These are phyloP conservation scores for Drosophila planitibia DNA, from an alignment of 2,888 invertebrate species.

Conservation along the genomic window DNA sequence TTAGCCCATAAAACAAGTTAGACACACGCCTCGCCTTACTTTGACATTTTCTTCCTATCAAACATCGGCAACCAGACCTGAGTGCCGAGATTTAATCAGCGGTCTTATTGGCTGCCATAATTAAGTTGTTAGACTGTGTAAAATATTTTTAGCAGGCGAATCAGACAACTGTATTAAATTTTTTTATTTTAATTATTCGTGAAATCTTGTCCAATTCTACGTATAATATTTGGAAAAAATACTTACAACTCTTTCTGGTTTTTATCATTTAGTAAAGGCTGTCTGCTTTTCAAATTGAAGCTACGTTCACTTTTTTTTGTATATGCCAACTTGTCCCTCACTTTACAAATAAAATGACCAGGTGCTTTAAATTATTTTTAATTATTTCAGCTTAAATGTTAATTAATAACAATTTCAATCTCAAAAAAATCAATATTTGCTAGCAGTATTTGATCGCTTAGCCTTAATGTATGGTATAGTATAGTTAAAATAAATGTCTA, in stretches of 20 bases:
- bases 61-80: not conserved
- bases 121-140: not conserved
- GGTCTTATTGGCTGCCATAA: not conserved
- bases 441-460: not conserved
- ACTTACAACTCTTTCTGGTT: not conserved
- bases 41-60: not conserved
- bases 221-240: not conserved
- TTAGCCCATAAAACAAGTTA: constrained; percentile 21
- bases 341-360: not conserved
- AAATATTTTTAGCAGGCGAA: not conserved
- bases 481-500: not conserved
- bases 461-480: not conserved
- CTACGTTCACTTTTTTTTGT: not conserved
- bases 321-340: not conserved
- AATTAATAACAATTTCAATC: not conserved
- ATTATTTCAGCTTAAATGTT: not conserved
- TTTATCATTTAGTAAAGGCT: not conserved
- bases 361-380: not conserved
- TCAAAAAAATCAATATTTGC: not conserved
- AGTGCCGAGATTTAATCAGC: not conserved
- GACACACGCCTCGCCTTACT: not conserved
- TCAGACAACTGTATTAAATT: too few relatives aligned
- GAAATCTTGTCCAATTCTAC: not conserved
- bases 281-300: not conserved
- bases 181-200: too few relatives aligned